Evolutionary conservation across 2,113 vertebrate genomes (phyloP), one percentile per base, ranked within the genome.

Genomic region (Coptodon bakossiorum): DNA sequence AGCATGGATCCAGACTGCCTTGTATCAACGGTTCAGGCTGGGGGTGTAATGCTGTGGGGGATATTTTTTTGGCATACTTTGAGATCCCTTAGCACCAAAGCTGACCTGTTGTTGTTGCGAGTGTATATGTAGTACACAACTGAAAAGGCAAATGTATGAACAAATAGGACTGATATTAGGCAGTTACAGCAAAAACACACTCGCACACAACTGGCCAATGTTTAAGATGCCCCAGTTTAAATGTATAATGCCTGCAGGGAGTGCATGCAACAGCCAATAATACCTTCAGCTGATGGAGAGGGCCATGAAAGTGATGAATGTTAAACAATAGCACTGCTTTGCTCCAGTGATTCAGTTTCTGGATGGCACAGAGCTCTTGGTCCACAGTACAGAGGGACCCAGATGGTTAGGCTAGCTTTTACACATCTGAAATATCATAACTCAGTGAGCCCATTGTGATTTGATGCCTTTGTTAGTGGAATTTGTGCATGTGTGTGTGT

Each of bases 291-390:
- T 95, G 94, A 94, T 93, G 88, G 90, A 95, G 89, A 93, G 87
- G 29, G 86, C 66, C 81, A 86, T 95, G 88, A 94, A 95, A 95
- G 89, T 92, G 92, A 95, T 87, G 81, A 89, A 95, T 86, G 91
- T 82, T 83, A 86, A 95, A 94, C 91, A 93, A 86, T 29, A 88
- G 76, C 45, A 12, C 14, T n/a, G 56, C 48, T 78, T 89, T 31
- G 22, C 84, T 86, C 48, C 76, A 80, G 24, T 50, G 71, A 61
- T 56, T 92, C 82, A 52, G 89, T 52, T 80, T 84, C 80, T 87
- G 76, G 85, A 76, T 10, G 8, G 45, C 73, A 16, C 5, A 12
- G 50, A 56, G 54, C 2, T 86, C 1, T 76, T 14, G 71, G 12
- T 76, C 52, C 66, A 63, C 2, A 9, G 71, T 34, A 0, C 45